A percentile compares a stretch with the other conserved stretches of the same genome.
Conservation (phyloP, 2,113 vertebrate species). For the Eleginops maclovinus region DNA sequence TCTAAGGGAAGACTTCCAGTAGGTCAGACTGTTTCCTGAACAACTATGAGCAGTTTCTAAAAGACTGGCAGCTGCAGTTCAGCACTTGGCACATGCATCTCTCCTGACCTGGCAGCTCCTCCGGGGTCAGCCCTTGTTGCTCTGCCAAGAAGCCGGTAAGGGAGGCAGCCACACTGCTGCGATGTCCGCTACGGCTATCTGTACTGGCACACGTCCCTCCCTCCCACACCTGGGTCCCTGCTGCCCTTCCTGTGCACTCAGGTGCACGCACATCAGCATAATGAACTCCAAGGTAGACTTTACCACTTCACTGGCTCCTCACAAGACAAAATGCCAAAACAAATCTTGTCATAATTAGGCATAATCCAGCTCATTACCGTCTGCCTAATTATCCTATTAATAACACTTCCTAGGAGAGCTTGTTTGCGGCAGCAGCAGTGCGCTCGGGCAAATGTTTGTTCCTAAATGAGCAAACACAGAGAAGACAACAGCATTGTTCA, state of each 20-base stretch:
- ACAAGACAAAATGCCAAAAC: constrained; percentile 96
- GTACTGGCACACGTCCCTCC: constrained; percentile 49
- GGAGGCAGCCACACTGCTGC: constrained; percentile 46
- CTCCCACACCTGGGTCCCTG: constrained; percentile 34
- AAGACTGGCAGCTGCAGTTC: constrained; percentile 52
- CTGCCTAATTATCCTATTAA: constrained; percentile 99
- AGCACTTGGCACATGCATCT: constrained; percentile 38
- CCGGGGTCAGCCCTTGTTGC: constrained; percentile 60
- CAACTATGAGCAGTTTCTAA: constrained; percentile 21
- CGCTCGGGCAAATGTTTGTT: constrained; percentile 96
- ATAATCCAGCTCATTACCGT: constrained; percentile 98
- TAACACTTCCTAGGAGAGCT: constrained; percentile 96
- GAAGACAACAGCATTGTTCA: constrained; percentile 96
- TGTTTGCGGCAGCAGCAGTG: constrained; percentile 88
- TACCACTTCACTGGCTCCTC: constrained; percentile 91
- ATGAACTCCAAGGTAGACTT: constrained; percentile 96
- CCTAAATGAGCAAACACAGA: constrained; percentile 97
- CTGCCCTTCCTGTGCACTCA: constrained; percentile 87
- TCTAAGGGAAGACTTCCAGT: constrained; percentile 13
- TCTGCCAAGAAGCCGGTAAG: constrained; percentile 57
- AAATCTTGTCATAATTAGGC: constrained; percentile 99
- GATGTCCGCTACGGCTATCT: constrained; percentile 61
- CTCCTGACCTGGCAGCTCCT: constrained; percentile 49
- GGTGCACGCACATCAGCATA: constrained; percentile 90
- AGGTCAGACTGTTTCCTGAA: constrained; percentile 19